Base-by-base conservation (phyloP, 92 coral and sea anemone species). In the Pocillopora grandis region DNA sequence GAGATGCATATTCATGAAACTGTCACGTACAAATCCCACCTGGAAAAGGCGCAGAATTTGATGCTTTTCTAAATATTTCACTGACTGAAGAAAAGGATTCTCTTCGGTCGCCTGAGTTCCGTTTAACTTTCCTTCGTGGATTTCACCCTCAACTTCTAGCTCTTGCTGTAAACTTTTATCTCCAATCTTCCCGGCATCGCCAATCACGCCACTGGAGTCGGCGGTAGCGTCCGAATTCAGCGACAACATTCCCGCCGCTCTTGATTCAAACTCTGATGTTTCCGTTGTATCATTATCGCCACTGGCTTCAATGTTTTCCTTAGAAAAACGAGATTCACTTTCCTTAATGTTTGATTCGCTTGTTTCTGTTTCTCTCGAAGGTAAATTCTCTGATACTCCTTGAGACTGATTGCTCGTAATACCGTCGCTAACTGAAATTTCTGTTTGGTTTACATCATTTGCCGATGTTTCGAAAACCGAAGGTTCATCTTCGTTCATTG, bases 1-100 rank as follows among this genome's bases (percentile, higher is more conserved):
- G 52, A 3, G 7, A 42, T 42, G 52, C 52, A 3, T 42, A 42
- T 42, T 42, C 4, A 42, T 42, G 52, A 42, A 42, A 42, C 8
- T 19, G 13, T 7, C n/a, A 35, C 33, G 12, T 3, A n/a, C 60
- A 77, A 55, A 7, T 52, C 89, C 56, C 82, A 94, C 98, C 98
- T 94, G 98, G 72, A 94, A 94, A 15, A 94, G 87, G 31, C 98
- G 82, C 20, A 94, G 71, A 58, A 94, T 86, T 64, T 85, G 88
- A 20, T 92, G 90, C 67, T 89, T 84, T 58, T 94, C 98, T 21
- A 94, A 76, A 77, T 94, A 94, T 66, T 87, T 87, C 59, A 94
- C 95, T 15, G 98, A 90, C 58, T 86, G 91, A 5, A 81, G 49
- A 62, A 92, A 87, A 1, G 98, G 98, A 76, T 89, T 70, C 18